A percentile compares a stretch with the other conserved stretches of the same genome.
Conservation (phyloP, 2,797 vertebrate species). For the Acanthis flammea region DNA sequence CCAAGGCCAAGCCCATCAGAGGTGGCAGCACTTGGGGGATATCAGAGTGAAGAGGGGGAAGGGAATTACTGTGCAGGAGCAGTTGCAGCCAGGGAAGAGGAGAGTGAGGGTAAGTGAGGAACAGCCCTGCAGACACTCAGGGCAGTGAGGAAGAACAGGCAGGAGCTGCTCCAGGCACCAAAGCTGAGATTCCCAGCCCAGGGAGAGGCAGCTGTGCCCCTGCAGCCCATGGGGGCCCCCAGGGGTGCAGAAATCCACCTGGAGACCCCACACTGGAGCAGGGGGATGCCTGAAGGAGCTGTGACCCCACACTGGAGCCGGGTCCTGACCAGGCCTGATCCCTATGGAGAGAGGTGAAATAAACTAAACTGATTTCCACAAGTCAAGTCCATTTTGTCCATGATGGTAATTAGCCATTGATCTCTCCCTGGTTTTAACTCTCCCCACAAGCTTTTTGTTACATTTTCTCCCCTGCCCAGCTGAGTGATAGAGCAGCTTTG, state of each 20-base stretch:
- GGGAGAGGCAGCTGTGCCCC: neutral
- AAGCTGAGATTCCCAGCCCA: neutral
- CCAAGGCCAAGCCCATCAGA: neutral
- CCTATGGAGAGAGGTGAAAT: neutral
- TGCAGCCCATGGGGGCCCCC: neutral
- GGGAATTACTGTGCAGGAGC: neutral
- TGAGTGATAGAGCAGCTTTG: neutral
- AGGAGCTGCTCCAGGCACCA: neutral
- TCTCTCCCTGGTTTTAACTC: neutral
- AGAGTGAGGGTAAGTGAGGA: neutral
- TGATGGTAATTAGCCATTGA: neutral
- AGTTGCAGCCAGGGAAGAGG: neutral
- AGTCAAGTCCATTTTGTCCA: neutral
- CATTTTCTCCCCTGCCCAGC: neutral
- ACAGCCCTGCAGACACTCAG: neutral
- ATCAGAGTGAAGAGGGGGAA: neutral
- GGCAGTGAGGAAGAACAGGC: neutral
- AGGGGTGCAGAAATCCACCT: neutral
- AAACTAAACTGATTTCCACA: neutral
- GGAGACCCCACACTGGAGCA: neutral
- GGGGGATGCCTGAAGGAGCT: neutral
- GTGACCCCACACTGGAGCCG: neutral
- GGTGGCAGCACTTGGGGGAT: neutral
- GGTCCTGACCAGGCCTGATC: neutral
- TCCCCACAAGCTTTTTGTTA: neutral